These are phyloP conservation scores for Tupiocoris notatus DNA, from an alignment of 2,888 invertebrate species.

Conservation along the genomic window DNA sequence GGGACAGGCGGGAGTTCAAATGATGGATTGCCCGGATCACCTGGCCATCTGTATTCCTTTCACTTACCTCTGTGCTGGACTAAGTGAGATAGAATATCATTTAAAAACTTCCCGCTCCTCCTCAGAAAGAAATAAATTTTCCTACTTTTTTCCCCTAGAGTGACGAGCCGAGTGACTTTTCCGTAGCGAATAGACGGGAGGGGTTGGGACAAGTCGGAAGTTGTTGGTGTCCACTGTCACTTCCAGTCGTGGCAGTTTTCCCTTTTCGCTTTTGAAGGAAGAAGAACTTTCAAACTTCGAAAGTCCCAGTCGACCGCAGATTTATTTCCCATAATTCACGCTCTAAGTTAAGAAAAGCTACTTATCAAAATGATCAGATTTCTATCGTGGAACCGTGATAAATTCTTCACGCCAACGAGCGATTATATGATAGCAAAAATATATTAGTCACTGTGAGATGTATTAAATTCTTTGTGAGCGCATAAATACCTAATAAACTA, in stretches of 20 bases:
- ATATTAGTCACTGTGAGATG: no score
- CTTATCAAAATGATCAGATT: background rate
- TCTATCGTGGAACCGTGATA: no score
- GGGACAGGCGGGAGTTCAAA: background rate
- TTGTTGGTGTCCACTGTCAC: background rate
- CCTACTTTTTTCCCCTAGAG: background rate
- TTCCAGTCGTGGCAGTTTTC: background rate
- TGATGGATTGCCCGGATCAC: constrained; percentile 28
- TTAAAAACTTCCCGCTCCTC: constrained; percentile 12
- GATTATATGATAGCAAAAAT: no score
- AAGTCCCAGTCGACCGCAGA: background rate
- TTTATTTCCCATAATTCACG: background rate
- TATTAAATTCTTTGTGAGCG: no score
- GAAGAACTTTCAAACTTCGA: background rate
- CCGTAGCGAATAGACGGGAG: no score
- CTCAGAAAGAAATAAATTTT: background rate
- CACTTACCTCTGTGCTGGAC: constrained; percentile 4
- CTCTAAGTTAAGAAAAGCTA: background rate
- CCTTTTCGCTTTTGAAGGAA: background rate
- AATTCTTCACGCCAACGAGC: no score
- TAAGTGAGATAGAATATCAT: constrained; percentile 27
- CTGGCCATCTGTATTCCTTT: constrained; percentile 27
- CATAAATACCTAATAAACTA: no score
- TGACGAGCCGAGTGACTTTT: background rate
- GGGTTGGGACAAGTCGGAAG: background rate